Conservation (phyloP, 2,113 vertebrate genomes). For the Zosterops borbonicus region DNA sequence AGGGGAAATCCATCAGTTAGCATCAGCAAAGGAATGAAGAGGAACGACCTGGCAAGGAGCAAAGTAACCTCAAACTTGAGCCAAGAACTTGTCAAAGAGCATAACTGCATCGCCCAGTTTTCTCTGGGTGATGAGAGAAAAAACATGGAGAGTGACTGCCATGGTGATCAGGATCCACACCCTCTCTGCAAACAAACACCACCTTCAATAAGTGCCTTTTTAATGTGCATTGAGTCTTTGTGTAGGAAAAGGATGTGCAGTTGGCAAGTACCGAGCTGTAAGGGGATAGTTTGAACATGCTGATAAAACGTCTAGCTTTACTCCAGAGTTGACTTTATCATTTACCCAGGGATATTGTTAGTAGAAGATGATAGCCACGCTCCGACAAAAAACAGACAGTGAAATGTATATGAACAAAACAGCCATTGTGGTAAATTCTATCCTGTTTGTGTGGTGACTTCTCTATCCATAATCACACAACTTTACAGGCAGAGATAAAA, state of each 20-base stretch:
- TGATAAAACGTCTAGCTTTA: constrained; percentile 82
- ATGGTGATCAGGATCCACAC: constrained; percentile 36
- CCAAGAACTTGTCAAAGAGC: constrained; percentile 44
- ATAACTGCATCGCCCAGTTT: constrained; percentile 41
- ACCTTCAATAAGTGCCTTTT: constrained; percentile 73
- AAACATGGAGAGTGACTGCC: constrained; percentile 27
- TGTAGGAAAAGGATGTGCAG: constrained; percentile 74
- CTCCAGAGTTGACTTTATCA: constrained; percentile 81
- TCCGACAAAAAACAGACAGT: constrained; percentile 71
- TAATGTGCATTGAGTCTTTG: constrained; percentile 69
- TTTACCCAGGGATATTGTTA: constrained; percentile 80
- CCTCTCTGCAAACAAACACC: constrained; percentile 73
- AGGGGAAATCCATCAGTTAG: constrained; percentile 65
- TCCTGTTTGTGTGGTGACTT: constrained; percentile 74
- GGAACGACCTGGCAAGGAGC: constrained; percentile 49
- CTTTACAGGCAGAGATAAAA: constrained; percentile 65
- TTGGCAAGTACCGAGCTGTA: constrained; percentile 78
- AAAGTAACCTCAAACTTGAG: constrained; percentile 31
- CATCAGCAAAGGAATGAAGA: constrained; percentile 60
- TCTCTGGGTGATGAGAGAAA: constrained; percentile 54
- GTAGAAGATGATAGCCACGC: constrained; percentile 75
- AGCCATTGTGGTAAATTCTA: constrained; percentile 71
- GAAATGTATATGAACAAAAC: constrained; percentile 79
- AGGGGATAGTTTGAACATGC: constrained; percentile 77
- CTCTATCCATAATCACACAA: constrained; percentile 62